A percentile compares a stretch with the other conserved stretches of the same genome.
Conservation (phyloP, 2,797 vertebrate species). For the Sphenopsis melanotis region DNA sequence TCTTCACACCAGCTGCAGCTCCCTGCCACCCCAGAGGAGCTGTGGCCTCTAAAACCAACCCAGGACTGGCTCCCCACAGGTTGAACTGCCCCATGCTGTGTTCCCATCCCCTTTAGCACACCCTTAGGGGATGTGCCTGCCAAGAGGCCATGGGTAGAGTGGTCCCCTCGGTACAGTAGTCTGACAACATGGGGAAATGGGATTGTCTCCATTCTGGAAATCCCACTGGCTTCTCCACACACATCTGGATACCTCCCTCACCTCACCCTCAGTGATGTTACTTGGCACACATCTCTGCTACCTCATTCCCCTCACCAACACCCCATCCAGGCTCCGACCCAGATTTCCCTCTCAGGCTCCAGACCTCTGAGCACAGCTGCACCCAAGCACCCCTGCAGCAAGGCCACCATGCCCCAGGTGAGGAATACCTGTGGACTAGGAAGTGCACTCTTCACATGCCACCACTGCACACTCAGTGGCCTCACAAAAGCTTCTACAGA, state of each 20-base stretch:
- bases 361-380: neutral
- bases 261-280: neutral
- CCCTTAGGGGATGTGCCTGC: neutral
- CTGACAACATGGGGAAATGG: accelerated
- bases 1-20: neutral
- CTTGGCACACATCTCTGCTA: neutral
- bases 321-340: accelerated
- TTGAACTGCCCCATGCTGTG: neutral
- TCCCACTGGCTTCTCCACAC: neutral
- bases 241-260: neutral
- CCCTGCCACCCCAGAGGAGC: neutral
- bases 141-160: neutral
- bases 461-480: accelerated
- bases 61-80: neutral
- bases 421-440: neutral
- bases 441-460: neutral
- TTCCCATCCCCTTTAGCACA: neutral
- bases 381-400: accelerated
- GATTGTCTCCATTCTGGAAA: neutral
- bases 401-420: neutral
- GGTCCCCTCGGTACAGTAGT: neutral
- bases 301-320: neutral
- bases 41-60: neutral
- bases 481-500: neutral
- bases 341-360: neutral